Evolutionary conservation across 2,113 vertebrate species (phyloP).

Genomic region (Melanerpes aurifrons): DNA sequence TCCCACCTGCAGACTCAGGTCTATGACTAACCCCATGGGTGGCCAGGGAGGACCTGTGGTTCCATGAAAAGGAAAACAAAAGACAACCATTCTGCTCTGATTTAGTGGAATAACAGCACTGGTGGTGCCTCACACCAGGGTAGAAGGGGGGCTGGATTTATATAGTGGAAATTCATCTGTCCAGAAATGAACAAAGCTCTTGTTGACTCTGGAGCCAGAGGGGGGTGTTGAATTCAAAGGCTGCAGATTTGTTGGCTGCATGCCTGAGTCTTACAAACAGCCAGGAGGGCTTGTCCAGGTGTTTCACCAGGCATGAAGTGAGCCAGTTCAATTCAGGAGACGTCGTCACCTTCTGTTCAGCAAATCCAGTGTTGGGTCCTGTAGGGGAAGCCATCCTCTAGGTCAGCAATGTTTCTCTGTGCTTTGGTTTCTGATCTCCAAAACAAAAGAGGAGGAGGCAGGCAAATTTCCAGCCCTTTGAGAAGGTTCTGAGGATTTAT

Average conservation of each 20-base stretch:
- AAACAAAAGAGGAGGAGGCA: neutral
- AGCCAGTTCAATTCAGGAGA: neutral
- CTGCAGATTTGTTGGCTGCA: neutral
- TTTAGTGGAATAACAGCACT: neutral
- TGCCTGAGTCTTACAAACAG: neutral
- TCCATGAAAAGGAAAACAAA: neutral
- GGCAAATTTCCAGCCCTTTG: neutral
- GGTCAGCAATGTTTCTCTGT: accelerated
- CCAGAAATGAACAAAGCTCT: neutral
- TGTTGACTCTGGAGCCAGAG: neutral
- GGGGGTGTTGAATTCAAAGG: neutral
- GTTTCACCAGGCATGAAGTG: neutral
- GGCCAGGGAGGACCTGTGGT: accelerated
- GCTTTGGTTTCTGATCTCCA: neutral
- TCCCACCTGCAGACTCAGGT: neutral
- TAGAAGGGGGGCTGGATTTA: neutral
- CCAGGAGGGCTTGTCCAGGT: neutral
- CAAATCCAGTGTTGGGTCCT: neutral
- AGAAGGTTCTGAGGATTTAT: neutral
- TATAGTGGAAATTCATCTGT: neutral
- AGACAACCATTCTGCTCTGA: neutral
- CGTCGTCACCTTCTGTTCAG: neutral
- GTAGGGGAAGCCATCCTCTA: neutral
- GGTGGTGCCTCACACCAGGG: neutral
- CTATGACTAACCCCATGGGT: neutral